Evolutionary conservation across 2,888 invertebrate species (phyloP), one percentile per base, ranked within the genome.

Genomic region (Schrankia costaestrigalis): DNA sequence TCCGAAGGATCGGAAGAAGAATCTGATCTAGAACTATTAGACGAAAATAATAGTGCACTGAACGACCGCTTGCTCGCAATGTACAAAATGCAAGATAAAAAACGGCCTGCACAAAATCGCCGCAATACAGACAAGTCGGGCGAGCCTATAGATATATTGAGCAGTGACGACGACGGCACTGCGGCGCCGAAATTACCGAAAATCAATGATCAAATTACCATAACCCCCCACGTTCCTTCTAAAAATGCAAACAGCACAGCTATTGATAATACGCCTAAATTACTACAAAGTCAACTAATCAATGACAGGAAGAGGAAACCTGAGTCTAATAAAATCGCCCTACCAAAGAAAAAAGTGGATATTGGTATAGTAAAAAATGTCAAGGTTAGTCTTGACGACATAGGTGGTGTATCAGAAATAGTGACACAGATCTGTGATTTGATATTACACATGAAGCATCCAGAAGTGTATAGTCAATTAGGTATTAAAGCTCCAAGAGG

Each of bases 401-500:
- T 97, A 59, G 97, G 96, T 24, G 97, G 97, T 6, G 92, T 94
- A 78, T 92, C 93, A 21, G 91, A 91, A 56, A 90, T 93, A 10
- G 85, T 95, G 10, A 90, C 90, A 41, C 89, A 89, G 55, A 89
- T 96, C 1, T 93, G 93, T 68, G 92, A 93, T 65, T 81, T 95
- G 35, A 82, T 97, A 30, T 89, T 96, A 53, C 97, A 97, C 69
- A 92, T 98, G 75, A 94, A 93, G 61, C 95, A 97, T 64, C 96
- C 97, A 1, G 95, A 97, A 74, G 91, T 97, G n/a, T 97, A 96
- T 74, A 87, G 89, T 38, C 90, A 93, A 51, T 87, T 98, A 44
- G 97, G 97, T 1, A 92, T 97, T 31, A 91, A 94, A 46, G 95
- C 97, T 21, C 96, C 97, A 0, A 90, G 96, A 64, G 98, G 98